Conservation (phyloP, 2,797 vertebrate genomes). For the Champsocephalus gunnari region DNA sequence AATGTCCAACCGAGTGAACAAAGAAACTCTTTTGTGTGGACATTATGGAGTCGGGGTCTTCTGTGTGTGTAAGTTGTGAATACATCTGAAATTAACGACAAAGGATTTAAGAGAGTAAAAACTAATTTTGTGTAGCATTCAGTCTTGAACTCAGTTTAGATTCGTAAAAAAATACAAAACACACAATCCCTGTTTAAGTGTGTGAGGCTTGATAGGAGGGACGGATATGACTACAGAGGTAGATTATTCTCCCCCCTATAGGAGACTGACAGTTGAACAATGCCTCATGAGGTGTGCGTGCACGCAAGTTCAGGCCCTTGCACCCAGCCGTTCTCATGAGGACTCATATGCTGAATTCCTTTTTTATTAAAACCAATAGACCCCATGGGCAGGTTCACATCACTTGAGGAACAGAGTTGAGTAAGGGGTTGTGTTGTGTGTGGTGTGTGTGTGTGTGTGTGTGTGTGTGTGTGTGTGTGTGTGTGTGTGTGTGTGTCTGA, state of each 20-base stretch:
- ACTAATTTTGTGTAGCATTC: background rate
- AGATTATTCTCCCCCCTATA: conserved; percentile 26
- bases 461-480: conserved; percentile 3
- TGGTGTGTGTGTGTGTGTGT: background rate
- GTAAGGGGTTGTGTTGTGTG: background rate
- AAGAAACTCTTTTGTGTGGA: conserved; percentile 15
- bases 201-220: conserved; percentile 13
- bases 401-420: conserved; percentile 46
- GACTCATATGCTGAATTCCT: conserved; percentile 69
- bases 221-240: conserved; percentile 21
- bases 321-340: conserved; percentile 54
- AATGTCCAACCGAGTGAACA: conserved; percentile 27
- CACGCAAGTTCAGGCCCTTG: conserved; percentile 38
- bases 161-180: background rate
- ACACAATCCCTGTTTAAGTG: conserved; percentile 15
- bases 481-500: conserved; percentile 32
- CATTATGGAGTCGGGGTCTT: background rate
- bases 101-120: background rate
- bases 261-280: conserved; percentile 42
- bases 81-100: background rate
- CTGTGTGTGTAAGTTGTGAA: conserved; percentile 2
- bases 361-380: conserved; percentile 80
- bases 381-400: conserved; percentile 65
- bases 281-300: conserved; percentile 24
- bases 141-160: background rate